Percentiles rank a stretch among this genome's conserved stretches.
These are phyloP conservation scores for Myocastor coypus DNA, from an alignment of 2,113 vertebrate genomes.

Conservation along the genomic window DNA sequence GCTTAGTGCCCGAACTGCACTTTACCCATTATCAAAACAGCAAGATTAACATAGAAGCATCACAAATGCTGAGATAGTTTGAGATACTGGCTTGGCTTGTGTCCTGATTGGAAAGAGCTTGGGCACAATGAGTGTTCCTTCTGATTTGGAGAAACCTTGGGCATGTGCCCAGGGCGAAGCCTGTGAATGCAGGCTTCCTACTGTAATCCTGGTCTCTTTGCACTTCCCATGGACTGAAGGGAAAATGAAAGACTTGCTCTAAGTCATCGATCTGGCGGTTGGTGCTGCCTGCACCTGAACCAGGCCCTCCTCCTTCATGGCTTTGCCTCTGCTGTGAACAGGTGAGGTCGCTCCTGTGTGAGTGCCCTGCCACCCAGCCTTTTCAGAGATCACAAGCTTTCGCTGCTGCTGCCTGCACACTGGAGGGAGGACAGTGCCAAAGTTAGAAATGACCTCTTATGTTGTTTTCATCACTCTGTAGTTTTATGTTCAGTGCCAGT, in stretches of 20 bases:
- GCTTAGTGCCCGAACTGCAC: not conserved
- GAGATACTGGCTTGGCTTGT: not conserved
- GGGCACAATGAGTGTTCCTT: not conserved
- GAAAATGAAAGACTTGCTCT: not conserved
- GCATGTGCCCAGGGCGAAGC: not conserved
- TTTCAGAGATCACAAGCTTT: not conserved
- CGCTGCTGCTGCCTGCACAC: not conserved
- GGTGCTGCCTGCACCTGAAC: not conserved
- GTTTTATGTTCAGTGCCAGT: not conserved
- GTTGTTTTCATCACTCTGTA: not conserved
- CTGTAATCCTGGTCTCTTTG: not conserved
- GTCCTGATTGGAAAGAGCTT: not conserved
- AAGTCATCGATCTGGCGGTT: not conserved
- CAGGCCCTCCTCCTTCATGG: not conserved
- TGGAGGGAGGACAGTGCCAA: not conserved
- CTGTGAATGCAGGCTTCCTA: rapidly evolving
- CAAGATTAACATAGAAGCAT: not conserved
- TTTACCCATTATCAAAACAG: not conserved
- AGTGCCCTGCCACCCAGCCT: not conserved
- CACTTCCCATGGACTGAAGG: not conserved
- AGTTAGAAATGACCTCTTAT: not conserved
- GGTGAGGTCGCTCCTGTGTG: not conserved
- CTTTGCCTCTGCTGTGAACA: not conserved
- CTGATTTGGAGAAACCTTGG: not conserved
- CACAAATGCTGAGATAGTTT: too few species aligned